phyloP scores from a whole-genome alignment of 2,797 vertebrate genomes.

The Coregonus ussuriensis region DNA sequence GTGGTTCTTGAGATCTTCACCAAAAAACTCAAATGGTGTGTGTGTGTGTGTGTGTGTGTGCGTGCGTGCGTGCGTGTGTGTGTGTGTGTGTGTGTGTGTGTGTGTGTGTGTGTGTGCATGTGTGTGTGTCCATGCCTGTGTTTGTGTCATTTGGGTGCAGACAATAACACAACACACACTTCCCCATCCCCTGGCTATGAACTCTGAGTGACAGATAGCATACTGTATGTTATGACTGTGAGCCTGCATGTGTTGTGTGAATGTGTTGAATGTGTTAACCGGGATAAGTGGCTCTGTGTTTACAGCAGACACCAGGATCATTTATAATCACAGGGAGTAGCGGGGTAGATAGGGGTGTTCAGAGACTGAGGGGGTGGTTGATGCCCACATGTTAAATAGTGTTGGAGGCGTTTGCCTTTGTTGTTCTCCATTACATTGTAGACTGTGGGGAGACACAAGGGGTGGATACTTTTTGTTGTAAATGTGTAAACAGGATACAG shows the following conservation, averaged over 20 bases:
- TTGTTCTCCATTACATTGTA: slow-evolving; percentile 8
- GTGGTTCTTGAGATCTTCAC: no score
- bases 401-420: slow-evolving; percentile 1
- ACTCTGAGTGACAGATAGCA: slow-evolving; percentile 41
- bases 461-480: no score
- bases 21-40: background rate
- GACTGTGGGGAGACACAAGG: no score
- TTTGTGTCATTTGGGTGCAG: slow-evolving; percentile 23
- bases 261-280: slow-evolving; percentile 51
- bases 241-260: slow-evolving; percentile 6
- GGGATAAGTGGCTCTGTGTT: slow-evolving; percentile 52
- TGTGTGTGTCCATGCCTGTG: slow-evolving; percentile 9
- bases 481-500: no score
- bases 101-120: background rate
- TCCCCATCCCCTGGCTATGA: slow-evolving; percentile 2
- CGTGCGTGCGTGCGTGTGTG: background rate
- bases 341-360: slow-evolving; percentile 34
- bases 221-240: slow-evolving; percentile 42
- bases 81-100: slow-evolving; percentile 5
- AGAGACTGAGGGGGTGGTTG: slow-evolving; percentile 47
- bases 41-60: background rate
- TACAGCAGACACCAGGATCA: slow-evolving; percentile 50
- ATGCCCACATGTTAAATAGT: background rate
- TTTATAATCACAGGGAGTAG: slow-evolving; percentile 44
- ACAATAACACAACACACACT: background rate